These are phyloP conservation scores for Gila orcuttii DNA, from an alignment of 2,113 vertebrate genomes.

Conservation along the genomic window DNA sequence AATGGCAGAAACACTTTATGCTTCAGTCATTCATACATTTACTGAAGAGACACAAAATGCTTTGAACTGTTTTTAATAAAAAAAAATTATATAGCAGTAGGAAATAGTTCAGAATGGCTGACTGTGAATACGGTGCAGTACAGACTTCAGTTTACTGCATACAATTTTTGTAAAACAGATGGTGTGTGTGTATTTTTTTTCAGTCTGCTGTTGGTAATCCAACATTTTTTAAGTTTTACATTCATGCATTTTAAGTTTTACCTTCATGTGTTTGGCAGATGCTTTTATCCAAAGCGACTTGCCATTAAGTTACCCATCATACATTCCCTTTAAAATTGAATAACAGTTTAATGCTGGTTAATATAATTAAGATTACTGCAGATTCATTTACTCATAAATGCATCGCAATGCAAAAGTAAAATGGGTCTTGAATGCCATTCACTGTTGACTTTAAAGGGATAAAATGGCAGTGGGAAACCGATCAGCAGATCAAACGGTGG, in stretches of 20 bases:
- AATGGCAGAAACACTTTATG: neutral
- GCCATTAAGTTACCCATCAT: neutral
- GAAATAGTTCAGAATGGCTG: neutral
- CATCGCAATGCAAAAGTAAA: neutral
- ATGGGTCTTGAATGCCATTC: neutral
- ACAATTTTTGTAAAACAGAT: too few relatives aligned
- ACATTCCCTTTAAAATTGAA: neutral
- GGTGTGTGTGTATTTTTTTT: neutral
- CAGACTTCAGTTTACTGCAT: neutral
- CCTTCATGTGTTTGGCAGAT: neutral
- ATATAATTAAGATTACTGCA: neutral
- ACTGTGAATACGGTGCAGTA: neutral
- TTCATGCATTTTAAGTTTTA: neutral
- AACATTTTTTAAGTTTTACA: neutral
- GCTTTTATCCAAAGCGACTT: neutral
- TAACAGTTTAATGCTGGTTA: neutral
- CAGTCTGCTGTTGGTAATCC: neutral
- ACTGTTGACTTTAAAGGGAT: neutral
- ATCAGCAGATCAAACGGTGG: neutral
- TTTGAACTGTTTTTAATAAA: conserved; percentile 16
- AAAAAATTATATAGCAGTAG: neutral
- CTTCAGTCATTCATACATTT: conserved; percentile 13
- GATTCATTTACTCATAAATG: neutral
- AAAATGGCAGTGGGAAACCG: neutral
- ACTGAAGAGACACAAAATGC: conserved; percentile 5